Evolutionary conservation across 2,888 invertebrate genomes (phyloP), one percentile per base, ranked within the genome.

Genomic region (Metallyticus violacea): DNA sequence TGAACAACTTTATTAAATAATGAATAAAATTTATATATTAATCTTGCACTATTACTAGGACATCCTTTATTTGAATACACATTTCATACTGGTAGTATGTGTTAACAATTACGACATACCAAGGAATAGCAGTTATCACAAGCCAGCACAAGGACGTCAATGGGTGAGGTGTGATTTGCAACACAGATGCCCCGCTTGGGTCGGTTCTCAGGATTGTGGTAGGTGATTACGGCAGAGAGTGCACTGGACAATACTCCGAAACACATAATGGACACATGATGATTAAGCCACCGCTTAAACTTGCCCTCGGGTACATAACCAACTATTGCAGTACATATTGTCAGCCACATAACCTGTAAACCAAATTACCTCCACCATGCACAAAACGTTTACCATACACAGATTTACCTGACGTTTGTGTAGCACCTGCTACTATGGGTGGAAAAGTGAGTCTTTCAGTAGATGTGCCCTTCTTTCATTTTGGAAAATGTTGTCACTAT

Each of bases 161-260:
- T 98, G 3, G 99, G 99, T 88, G 99, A 99, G 6, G 99, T 99
- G 93, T 99, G 99, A 93, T 99, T 99, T 82, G 99, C 99, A 30
- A 99, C 99, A 93, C 99, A 99, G 90, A 99, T 99, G 88, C 96
- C 95, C 79, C 95, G 95, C 90, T 94, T 94, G 62, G 98, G 98
- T 89, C 95, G 95, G 92, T 98, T 97, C 91, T 98, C 97, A 86
- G 94, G 94, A 91, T 96, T 97, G 92, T 98, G 97, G 92, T 97
- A 97, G 29, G 95, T 96, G 89, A 97, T 95, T 88, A 97, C 97
- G 30, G 96, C 95, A 7, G 99, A 99, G 90, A 99, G 95, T 85
- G 98, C 97, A 88, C 98, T 95, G 86, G 98, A 97, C 89, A 99
- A 93, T 90, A 99, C 96, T 91, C 98, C 96, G 93, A 99, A 99